Base-by-base conservation (phyloP, 2,113 vertebrate genomes). In the Oryzias celebensis region DNA sequence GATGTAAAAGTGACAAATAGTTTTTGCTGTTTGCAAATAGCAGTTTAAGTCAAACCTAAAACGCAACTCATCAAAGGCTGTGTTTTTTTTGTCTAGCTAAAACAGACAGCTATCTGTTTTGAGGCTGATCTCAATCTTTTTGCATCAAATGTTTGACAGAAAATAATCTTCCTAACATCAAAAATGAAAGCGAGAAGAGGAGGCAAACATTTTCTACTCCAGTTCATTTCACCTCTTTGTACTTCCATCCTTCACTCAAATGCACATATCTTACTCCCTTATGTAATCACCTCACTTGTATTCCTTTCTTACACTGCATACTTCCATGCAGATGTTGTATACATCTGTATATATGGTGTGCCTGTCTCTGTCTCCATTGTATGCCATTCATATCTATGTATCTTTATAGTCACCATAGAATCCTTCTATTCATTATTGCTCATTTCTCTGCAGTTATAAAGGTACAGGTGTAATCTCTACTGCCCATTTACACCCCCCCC, bases 331-430 rank as follows among this genome's bases (percentile, higher is more conserved):
- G 62, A 68, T 49, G 72, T 74, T 70, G 85, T 85, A 80, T 88
- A 86, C 79, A 36, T 79, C 70, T 65, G 80, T 83, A 84, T 77
- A 70, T 79, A 12, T 70, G 56, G 72, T 75, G 65, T 67, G 65
- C 68, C 58, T 78, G 61, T 77, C 59, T 79, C 73, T 79, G 68
- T 85, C 86, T 78, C 61, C 81, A 87, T 83, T 86, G 83, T 90
- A 88, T 85, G 75, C 87, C 78, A 78, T 85, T 78, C 81, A 83
- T 88, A 88, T 87, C 88, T 83, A 87, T 82, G 88, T 91, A 90
- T 80, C 77, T 85, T 81, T 85, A 71, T 90, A 91, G 77, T 88
- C 87, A 84, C 71, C 65, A 80, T 82, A 82, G 65, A 52, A 71
- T 82, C 83, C 67, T 71, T 68, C 77, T 88, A 85, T 80, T 89